Evolutionary conservation across 2,797 vertebrate genomes (phyloP).

Genomic region (Buceros bicornis): DNA sequence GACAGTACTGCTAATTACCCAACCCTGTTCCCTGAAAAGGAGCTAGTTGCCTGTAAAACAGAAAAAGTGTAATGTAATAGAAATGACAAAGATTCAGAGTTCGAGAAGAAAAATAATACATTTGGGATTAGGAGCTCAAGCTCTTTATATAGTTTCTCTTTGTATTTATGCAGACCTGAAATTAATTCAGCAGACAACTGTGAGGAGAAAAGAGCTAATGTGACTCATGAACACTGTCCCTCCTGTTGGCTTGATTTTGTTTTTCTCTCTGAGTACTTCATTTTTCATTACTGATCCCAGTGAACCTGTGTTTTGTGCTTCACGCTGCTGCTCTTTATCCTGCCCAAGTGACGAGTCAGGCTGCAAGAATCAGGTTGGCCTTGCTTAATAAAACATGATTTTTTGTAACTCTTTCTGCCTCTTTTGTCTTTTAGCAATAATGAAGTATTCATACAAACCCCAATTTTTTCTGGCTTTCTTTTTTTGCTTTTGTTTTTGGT

Average conservation of each 20-base stretch:
- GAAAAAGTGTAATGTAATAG: slow-evolving; percentile 6
- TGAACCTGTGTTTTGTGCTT: not conserved
- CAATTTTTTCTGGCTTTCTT: not conserved
- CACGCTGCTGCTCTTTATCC: not conserved
- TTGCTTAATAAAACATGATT: not conserved
- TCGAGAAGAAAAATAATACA: not conserved
- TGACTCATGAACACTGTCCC: not conserved
- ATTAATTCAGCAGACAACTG: not conserved
- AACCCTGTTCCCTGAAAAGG: slow-evolving; percentile 12
- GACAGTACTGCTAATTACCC: slow-evolving; percentile 51
- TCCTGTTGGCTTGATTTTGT: not conserved
- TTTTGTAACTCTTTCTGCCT: not conserved
- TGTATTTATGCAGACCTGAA: slow-evolving; percentile 4
- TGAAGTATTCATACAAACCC: not conserved
- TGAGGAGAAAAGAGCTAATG: not conserved
- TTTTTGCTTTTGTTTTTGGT: too few species aligned
- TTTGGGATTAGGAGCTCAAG: not conserved
- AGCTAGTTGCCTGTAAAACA: slow-evolving; percentile 35
- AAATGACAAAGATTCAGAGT: slow-evolving; percentile 34
- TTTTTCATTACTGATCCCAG: not conserved
- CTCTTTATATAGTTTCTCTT: slow-evolving; percentile 3
- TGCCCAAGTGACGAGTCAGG: not conserved
- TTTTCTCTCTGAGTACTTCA: not conserved
- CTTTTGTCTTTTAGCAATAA: not conserved
- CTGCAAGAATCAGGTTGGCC: not conserved